These are phyloP conservation scores for Pavo muticus DNA, from an alignment of 2,113 vertebrate species.

Conservation along the genomic window DNA sequence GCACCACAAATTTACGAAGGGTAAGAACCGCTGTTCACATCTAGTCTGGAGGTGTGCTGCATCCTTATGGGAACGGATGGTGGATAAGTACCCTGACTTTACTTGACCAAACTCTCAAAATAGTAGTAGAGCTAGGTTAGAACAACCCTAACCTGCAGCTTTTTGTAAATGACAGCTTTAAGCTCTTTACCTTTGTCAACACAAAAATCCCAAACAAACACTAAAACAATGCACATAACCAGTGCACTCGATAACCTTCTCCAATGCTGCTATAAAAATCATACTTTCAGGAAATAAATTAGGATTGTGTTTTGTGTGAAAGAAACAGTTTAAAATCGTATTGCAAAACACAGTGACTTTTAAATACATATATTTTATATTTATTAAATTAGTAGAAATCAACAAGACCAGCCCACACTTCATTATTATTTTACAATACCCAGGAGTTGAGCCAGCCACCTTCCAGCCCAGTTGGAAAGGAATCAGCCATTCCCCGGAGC, in stretches of 20 bases:
- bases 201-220: background rate
- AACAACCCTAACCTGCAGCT: background rate
- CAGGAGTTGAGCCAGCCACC: background rate
- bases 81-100: background rate
- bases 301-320: background rate
- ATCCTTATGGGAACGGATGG: background rate
- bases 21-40: background rate
- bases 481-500: background rate
- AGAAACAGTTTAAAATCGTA: background rate
- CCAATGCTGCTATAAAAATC: background rate
- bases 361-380: background rate
- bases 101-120: background rate
- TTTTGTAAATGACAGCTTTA: background rate
- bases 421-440: background rate
- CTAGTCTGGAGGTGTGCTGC: background rate
- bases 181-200: background rate
- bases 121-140: background rate
- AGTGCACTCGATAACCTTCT: background rate
- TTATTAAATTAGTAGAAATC: background rate
- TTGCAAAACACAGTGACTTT: background rate
- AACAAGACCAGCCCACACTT: fast-evolving
- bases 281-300: background rate
- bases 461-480: background rate
- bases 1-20: background rate
- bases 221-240: background rate